Conservation (phyloP, 2,888 invertebrate species). For the Leptopilina syphax region DNA sequence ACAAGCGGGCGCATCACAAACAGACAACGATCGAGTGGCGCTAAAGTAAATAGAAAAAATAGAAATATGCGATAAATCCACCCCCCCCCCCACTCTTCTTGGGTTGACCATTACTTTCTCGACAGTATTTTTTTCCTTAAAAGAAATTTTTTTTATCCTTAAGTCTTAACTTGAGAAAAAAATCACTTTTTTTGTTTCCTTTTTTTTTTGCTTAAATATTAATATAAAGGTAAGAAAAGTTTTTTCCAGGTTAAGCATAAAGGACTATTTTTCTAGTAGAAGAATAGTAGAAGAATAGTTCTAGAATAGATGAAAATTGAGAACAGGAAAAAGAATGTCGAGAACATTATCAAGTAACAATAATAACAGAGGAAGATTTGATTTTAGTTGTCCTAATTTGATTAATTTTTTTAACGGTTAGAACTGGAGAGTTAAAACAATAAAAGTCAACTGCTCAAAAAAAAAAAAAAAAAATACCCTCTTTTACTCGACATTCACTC, state of each 20-base stretch:
- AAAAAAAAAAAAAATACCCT: neutral
- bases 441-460: conserved; percentile 35
- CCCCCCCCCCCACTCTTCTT: neutral
- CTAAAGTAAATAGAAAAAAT: conserved; percentile 55
- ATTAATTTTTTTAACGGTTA: neutral
- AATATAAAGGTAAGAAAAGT: too few relatives aligned
- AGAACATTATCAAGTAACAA: too few relatives aligned
- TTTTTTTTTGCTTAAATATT: too few relatives aligned
- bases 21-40: conserved; percentile 28
- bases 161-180: neutral
- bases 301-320: too few relatives aligned
- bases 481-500: conserved; percentile 37
- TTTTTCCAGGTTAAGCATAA: too few relatives aligned
- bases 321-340: too few relatives aligned
- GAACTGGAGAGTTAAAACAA: conserved; percentile 5
- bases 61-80: conserved; percentile 55
- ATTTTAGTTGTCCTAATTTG: neutral
- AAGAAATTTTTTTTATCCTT: too few relatives aligned
- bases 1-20: conserved; percentile 26
- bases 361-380: neutral
- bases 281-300: too few relatives aligned
- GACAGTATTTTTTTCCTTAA: neutral
- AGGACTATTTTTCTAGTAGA: too few relatives aligned
- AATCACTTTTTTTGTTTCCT: too few relatives aligned
- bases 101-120: conserved; percentile 21